phyloP scores from a whole-genome alignment of 2,888 invertebrate species.

The Alentia gelatinosa region DNA sequence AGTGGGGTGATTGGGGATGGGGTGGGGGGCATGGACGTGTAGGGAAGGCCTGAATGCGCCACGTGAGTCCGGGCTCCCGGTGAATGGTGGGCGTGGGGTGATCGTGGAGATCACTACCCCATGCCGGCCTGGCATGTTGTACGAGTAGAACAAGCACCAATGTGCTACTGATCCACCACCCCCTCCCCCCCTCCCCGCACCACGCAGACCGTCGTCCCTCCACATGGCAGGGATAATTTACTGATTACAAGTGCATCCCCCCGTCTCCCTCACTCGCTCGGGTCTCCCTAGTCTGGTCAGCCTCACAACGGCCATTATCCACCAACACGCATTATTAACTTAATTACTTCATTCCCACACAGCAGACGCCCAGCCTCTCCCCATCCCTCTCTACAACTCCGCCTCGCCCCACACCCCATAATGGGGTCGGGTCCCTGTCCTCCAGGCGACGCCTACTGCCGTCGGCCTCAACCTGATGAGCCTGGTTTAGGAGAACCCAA shows the following conservation, averaged over 20 bases:
- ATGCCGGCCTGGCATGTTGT: background rate
- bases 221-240: background rate
- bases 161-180: background rate
- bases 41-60: too few species aligned
- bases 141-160: background rate
- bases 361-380: background rate
- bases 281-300: background rate
- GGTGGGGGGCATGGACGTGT: too few species aligned
- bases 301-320: background rate
- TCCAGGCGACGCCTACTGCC: too few species aligned
- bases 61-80: too few species aligned
- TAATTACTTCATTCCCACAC: slow-evolving; percentile 15
- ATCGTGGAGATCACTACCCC: background rate
- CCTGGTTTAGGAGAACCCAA: background rate
- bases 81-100: background rate
- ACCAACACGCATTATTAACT: slow-evolving; percentile 38
- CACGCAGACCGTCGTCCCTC: background rate
- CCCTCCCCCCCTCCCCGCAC: background rate
- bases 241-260: background rate
- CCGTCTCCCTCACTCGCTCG: background rate
- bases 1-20: too few species aligned
- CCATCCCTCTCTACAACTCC: background rate
- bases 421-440: too few species aligned
- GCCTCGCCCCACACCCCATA: background rate
- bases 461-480: background rate